These are phyloP conservation scores for Neria commutata DNA, from an alignment of 2,888 invertebrate genomes.

Conservation along the genomic window DNA sequence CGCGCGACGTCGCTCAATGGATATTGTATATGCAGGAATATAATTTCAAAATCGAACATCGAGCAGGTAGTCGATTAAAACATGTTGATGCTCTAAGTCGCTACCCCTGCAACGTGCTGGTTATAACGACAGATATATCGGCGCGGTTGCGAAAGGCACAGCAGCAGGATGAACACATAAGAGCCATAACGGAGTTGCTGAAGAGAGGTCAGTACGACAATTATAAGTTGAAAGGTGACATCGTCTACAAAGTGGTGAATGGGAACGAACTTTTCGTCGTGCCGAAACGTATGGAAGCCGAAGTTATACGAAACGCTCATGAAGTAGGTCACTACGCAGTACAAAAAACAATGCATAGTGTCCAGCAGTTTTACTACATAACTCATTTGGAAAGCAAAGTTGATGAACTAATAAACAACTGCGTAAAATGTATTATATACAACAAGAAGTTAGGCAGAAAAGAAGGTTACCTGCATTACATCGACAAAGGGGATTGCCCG, in stretches of 20 bases:
- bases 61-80: slow-evolving; percentile 11
- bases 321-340: neutral
- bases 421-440: slow-evolving; percentile 21
- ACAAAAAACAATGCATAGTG: neutral
- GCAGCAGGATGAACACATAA: slow-evolving; percentile 14
- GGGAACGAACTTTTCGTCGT: slow-evolving; percentile 21
- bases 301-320: slow-evolving; percentile 16
- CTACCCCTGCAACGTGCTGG: slow-evolving; percentile 5
- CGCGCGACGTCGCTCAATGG: slow-evolving; percentile 16
- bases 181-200: slow-evolving; percentile 18
- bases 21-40: slow-evolving; percentile 17
- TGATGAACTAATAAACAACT: neutral
- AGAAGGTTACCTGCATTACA: slow-evolving; percentile 44
- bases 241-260: slow-evolving; percentile 18
- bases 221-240: slow-evolving; percentile 16
- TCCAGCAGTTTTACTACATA: slow-evolving; percentile 6
- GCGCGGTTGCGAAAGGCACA: slow-evolving; percentile 19
- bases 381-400: slow-evolving; percentile 9
- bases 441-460: slow-evolving; percentile 44
- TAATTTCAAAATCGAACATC: slow-evolving; percentile 4
- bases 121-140: slow-evolving; percentile 13
- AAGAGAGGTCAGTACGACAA: slow-evolving; percentile 10
- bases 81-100: slow-evolving; percentile 20
- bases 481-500: slow-evolving; percentile 45
- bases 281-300: slow-evolving; percentile 15